phyloP scores from a whole-genome alignment of 2,113 vertebrate species.

The Microtus richardsoni region DNA sequence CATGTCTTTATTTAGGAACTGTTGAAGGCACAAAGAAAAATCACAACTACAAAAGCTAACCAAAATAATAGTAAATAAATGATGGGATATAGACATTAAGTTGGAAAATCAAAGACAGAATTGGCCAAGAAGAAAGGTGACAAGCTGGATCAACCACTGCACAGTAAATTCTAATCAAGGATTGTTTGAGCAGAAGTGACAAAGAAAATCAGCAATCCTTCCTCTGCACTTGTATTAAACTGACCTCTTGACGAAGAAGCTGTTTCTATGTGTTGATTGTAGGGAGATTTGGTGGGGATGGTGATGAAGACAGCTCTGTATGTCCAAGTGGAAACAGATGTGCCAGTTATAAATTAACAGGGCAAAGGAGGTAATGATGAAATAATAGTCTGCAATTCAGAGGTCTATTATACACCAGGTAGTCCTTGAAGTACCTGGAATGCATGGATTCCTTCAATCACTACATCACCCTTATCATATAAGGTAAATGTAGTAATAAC shows the following conservation, averaged over 20 bases:
- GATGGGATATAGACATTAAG: not conserved
- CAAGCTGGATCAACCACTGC: not conserved
- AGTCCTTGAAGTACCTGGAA: not conserved
- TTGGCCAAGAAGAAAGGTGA: not conserved
- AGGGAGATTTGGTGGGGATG: not conserved
- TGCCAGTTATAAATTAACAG: not conserved
- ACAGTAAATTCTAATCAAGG: not conserved
- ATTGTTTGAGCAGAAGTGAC: not conserved
- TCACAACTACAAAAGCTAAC: too few species aligned
- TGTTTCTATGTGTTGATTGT: not conserved
- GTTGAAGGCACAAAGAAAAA: too few species aligned
- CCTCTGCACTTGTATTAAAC: not conserved
- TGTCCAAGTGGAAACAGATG: not conserved
- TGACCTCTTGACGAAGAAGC: not conserved
- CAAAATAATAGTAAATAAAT: not conserved
- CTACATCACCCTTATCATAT: not conserved
- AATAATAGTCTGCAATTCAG: not conserved
- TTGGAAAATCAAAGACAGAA: not conserved
- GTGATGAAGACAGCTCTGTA: not conserved
- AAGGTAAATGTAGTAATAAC: not conserved
- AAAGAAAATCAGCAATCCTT: not conserved
- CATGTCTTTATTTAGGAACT: too few species aligned
- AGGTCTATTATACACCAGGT: not conserved
- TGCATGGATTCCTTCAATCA: conserved; percentile 31
- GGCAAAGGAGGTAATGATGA: not conserved